A percentile compares a stretch with the other conserved stretches of the same genome.
These are phyloP conservation scores for Frankliniella intonsa DNA, from an alignment of 2,888 invertebrate species.

Conservation along the genomic window DNA sequence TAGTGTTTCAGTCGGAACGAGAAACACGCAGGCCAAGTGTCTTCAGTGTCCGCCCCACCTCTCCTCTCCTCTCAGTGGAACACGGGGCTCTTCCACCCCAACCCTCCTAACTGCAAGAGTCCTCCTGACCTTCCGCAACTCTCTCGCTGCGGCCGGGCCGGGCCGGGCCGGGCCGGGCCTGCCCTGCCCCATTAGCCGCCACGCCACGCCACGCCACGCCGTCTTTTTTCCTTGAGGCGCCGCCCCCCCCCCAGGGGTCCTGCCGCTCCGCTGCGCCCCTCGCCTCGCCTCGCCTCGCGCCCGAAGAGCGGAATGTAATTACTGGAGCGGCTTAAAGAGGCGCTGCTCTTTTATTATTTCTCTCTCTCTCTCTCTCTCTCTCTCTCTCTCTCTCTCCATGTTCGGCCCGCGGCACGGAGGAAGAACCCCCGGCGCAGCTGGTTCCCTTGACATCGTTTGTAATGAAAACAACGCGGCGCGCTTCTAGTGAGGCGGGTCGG, in stretches of 20 bases:
- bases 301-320: slow-evolving; percentile 2
- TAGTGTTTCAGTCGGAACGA: too few species aligned
- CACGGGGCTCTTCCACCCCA: too few species aligned
- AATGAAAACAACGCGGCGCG: slow-evolving; percentile 16
- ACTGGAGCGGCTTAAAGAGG: slow-evolving; percentile 18
- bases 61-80: too few species aligned
- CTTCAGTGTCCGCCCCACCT: too few species aligned
- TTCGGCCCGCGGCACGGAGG: background rate
- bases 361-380: background rate
- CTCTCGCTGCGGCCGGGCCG: background rate
- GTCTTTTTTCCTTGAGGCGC: background rate
- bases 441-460: slow-evolving; percentile 14
- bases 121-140: background rate
- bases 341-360: background rate
- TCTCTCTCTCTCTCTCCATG: background rate
- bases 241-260: background rate
- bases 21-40: too few species aligned
- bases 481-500: background rate
- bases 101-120: too few species aligned
- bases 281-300: background rate
- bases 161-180: background rate
- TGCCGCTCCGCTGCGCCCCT: background rate
- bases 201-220: background rate
- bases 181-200: background rate
- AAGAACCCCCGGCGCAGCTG: background rate